phyloP scores from a whole-genome alignment of 2,888 invertebrate genomes.

The Phyllotreta striolata region DNA sequence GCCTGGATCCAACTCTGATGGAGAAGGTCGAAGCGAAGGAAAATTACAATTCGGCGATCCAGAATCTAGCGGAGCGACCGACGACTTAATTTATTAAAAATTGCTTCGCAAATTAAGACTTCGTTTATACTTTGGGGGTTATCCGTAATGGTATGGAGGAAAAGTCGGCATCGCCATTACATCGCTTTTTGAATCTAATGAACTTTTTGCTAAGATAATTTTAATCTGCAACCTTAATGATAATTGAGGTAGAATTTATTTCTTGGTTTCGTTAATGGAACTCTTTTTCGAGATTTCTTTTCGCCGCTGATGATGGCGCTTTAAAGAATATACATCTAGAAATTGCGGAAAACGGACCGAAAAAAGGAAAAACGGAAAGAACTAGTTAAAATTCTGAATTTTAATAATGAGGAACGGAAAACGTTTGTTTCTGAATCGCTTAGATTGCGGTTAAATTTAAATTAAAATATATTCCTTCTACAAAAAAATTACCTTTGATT shows the following conservation, averaged over 20 bases:
- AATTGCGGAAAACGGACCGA: constrained; percentile 10
- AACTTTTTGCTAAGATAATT: constrained; percentile 38
- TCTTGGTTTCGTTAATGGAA: constrained; percentile 33
- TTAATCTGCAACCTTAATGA: constrained; percentile 37
- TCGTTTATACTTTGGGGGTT: constrained; percentile 36
- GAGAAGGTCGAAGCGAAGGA: neutral
- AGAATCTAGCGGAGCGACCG: constrained; percentile 5
- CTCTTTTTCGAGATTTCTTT: constrained; percentile 32
- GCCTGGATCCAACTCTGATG: constrained; percentile 7
- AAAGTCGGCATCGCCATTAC: constrained; percentile 33
- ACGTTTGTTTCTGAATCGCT: constrained; percentile 12
- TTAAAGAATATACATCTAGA: constrained; percentile 22
- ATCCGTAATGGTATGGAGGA: constrained; percentile 32
- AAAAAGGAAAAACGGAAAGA: constrained; percentile 10
- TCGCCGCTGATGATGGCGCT: constrained; percentile 19
- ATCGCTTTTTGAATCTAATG: constrained; percentile 35
- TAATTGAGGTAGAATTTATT: constrained; percentile 38
- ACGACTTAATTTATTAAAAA: constrained; percentile 36
- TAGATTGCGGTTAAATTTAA: constrained; percentile 9
- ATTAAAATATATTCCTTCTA: neutral
- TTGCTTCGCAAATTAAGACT: constrained; percentile 37
- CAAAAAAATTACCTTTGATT: no score
- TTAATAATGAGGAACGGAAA: constrained; percentile 7
- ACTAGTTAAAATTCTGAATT: constrained; percentile 20
- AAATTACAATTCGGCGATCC: constrained; percentile 11